Evolutionary conservation across 2,888 invertebrate species (phyloP).

Genomic region (Penaeus monodon): DNA sequence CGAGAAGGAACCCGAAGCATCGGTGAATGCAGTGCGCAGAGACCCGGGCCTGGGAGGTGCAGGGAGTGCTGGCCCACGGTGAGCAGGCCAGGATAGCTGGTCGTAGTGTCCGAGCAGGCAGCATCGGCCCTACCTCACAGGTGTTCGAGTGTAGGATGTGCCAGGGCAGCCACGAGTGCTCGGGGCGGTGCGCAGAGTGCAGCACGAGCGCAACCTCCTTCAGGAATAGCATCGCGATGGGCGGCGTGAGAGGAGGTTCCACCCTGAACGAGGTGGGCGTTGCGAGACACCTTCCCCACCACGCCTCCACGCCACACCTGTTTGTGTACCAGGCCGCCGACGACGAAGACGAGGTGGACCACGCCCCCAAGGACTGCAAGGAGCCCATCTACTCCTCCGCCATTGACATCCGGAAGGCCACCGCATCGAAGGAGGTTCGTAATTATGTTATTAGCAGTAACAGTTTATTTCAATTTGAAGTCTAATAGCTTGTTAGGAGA

Average conservation of each 20-base stretch:
- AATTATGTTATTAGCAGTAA: background rate
- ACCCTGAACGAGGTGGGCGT: slow-evolving; percentile 63
- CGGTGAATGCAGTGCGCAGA: too few species aligned
- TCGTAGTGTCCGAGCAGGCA: background rate
- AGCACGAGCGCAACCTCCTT: slow-evolving; percentile 3
- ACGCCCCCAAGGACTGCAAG: slow-evolving; percentile 44
- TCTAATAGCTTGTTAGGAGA: background rate
- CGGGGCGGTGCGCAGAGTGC: slow-evolving; percentile 24
- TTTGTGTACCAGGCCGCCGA: slow-evolving; percentile 65
- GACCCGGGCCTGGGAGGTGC: too few species aligned
- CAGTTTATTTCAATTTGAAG: background rate
- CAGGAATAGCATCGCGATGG: slow-evolving; percentile 56
- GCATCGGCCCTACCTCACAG: background rate
- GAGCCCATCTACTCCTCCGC: slow-evolving; percentile 65
- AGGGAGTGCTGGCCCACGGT: too few species aligned
- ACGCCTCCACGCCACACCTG: slow-evolving; percentile 65
- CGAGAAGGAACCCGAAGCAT: too few species aligned
- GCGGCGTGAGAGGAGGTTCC: slow-evolving; percentile 60
- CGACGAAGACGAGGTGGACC: slow-evolving; percentile 59
- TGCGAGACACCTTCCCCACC: slow-evolving; percentile 54
- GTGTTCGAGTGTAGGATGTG: slow-evolving; percentile 42
- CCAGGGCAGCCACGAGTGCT: slow-evolving; percentile 38
- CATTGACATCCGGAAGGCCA: slow-evolving; percentile 62
- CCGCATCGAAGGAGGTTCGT: slow-evolving; percentile 52
- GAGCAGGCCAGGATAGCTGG: background rate